These are phyloP conservation scores for Gavia stellata DNA, from an alignment of 2,113 vertebrate species.

Conservation along the genomic window DNA sequence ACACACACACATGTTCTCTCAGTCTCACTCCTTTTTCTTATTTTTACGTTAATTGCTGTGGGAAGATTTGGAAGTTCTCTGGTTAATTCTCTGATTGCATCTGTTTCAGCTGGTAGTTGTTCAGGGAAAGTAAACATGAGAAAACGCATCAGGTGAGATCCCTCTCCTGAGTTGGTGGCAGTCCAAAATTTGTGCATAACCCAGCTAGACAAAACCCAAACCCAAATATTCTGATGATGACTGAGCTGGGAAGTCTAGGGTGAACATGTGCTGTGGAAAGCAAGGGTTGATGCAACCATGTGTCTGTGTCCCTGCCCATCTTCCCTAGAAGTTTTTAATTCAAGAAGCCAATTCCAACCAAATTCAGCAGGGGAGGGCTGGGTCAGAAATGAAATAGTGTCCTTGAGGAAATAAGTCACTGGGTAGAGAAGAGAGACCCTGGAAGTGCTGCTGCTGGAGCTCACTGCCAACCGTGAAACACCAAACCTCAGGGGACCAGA, in stretches of 20 bases:
- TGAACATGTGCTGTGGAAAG: neutral
- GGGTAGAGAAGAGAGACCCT: neutral
- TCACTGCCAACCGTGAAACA: rapidly evolving
- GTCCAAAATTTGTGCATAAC: neutral
- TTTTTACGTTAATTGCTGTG: neutral
- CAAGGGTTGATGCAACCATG: neutral
- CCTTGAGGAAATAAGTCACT: neutral
- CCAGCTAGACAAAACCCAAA: neutral
- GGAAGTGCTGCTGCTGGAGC: neutral
- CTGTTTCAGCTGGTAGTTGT: neutral
- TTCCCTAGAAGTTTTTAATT: neutral
- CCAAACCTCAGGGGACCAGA: neutral
- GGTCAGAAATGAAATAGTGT: neutral
- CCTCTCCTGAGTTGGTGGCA: neutral
- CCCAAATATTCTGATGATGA: neutral
- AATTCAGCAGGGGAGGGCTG: neutral
- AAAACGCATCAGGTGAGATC: neutral
- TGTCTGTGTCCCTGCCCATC: neutral
- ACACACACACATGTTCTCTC: neutral
- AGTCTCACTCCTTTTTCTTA: neutral
- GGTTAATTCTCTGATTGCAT: neutral
- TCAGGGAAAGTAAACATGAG: neutral
- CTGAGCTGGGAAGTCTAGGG: neutral
- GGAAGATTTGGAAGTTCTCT: neutral
- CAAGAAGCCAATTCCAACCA: neutral